These are phyloP conservation scores for Drosophila monieri DNA, from an alignment of 2,888 invertebrate genomes.

Conservation along the genomic window DNA sequence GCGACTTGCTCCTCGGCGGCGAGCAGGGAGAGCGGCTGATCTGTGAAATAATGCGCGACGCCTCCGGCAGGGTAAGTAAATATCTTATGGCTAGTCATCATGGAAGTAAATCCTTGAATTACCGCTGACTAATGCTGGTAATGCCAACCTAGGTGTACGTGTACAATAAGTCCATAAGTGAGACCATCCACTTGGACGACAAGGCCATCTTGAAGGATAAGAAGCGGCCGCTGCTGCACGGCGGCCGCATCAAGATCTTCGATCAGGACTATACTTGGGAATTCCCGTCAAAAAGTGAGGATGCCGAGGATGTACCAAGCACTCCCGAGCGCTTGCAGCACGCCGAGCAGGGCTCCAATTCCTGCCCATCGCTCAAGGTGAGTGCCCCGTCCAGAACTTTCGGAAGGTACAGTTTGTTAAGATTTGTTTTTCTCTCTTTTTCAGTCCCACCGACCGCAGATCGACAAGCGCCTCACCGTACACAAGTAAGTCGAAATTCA, in stretches of 20 bases:
- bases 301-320: slow-evolving; percentile 6
- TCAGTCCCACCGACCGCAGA: slow-evolving; percentile 56
- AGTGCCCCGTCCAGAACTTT: slow-evolving; percentile 12
- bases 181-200: slow-evolving; percentile 77
- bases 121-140: not conserved
- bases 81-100: not conserved
- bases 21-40: slow-evolving; percentile 71
- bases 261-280: slow-evolving; percentile 79
- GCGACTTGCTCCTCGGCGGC: slow-evolving; percentile 77
- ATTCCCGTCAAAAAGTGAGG: slow-evolving; percentile 50
- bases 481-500: slow-evolving; percentile 80
- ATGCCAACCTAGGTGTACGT: slow-evolving; percentile 73
- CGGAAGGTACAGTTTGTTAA: slow-evolving; percentile 26
- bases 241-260: slow-evolving; percentile 77
- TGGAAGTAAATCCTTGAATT: slow-evolving; percentile 21
- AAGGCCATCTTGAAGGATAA: slow-evolving; percentile 58
- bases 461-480: slow-evolving; percentile 75
- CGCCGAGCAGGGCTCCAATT: slow-evolving; percentile 73
- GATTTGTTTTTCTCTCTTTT: slow-evolving; percentile 36
- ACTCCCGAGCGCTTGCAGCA: slow-evolving; percentile 61
- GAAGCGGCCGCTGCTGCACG: slow-evolving; percentile 76
- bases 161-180: slow-evolving; percentile 71
- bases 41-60: slow-evolving; percentile 82
- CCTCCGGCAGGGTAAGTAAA: slow-evolving; percentile 82
- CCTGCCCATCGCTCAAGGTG: slow-evolving; percentile 79